These are phyloP conservation scores for Sebastes taczanowskii DNA, from an alignment of 2,797 vertebrate species.

Conservation along the genomic window DNA sequence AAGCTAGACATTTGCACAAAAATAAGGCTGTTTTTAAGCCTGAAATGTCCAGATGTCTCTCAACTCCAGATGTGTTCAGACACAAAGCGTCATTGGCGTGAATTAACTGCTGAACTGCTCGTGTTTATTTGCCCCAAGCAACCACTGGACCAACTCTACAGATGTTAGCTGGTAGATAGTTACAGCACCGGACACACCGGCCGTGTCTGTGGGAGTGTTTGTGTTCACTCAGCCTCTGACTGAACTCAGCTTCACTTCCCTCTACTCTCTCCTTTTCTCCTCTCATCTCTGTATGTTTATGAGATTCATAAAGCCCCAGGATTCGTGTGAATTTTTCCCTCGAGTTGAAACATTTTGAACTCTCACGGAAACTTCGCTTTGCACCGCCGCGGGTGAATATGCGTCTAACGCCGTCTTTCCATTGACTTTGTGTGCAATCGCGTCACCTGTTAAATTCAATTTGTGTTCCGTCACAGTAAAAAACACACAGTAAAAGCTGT, in stretches of 20 bases:
- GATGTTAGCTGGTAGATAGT: neutral
- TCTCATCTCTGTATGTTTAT: neutral
- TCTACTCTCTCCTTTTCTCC: neutral
- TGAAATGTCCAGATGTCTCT: neutral
- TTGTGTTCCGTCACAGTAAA: neutral
- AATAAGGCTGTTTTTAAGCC: neutral
- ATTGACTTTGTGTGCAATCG: neutral
- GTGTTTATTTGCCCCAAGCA: neutral
- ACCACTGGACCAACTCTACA: neutral
- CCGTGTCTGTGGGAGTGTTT: neutral
- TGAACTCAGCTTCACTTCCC: neutral
- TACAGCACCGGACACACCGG: neutral
- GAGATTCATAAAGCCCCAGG: neutral
- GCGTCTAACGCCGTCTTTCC: neutral
- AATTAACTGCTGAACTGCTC: neutral
- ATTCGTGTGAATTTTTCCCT: neutral
- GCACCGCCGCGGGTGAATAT: neutral
- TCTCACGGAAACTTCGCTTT: neutral
- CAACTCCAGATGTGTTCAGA: too few relatives aligned
- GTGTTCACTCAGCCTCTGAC: neutral
- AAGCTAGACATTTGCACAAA: neutral
- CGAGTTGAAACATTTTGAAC: neutral
- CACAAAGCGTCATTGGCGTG: too few relatives aligned
- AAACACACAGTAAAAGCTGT: neutral
- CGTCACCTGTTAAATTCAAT: neutral